Evolutionary conservation across 64 coral and sea anemone genomes (phyloP).

Genomic region (Astreopora myriophthalma): DNA sequence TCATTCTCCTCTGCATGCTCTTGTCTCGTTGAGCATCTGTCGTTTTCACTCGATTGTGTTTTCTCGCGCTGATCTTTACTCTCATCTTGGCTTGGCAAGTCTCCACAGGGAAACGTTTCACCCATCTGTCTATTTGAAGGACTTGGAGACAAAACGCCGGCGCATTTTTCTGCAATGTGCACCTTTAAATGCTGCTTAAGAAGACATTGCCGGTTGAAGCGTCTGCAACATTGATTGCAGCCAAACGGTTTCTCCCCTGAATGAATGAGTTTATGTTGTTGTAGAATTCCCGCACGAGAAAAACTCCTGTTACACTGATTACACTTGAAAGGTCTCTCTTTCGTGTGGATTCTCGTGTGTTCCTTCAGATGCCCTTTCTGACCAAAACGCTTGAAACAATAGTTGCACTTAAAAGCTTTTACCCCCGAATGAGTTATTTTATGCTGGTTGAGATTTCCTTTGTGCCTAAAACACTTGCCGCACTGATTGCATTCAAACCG

Average conservation of each 20-base stretch:
- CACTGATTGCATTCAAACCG: neutral
- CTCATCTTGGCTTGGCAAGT: too few relatives aligned
- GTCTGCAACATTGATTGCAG: conserved; percentile 3
- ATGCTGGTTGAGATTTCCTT: neutral
- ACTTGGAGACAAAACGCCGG: neutral
- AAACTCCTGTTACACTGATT: neutral
- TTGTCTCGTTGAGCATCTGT: neutral
- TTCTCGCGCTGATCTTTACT: neutral
- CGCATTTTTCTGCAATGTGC: conserved; percentile 5
- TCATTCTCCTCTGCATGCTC: neutral
- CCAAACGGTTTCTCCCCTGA: neutral
- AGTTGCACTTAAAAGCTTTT: neutral
- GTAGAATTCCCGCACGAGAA: neutral
- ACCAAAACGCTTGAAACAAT: neutral
- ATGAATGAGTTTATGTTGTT: neutral
- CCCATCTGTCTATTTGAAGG: too few relatives aligned
- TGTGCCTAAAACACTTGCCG: neutral
- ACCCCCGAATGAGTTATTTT: neutral
- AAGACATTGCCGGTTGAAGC: neutral
- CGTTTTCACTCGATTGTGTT: neutral
- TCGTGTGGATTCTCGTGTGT: neutral
- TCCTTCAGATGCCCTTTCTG: neutral
- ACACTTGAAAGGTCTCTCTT: neutral
- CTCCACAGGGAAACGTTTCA: too few relatives aligned
- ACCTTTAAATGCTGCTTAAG: neutral